Evolutionary conservation across 2,113 vertebrate genomes (phyloP).

Genomic region (Cromileptes altivelis): DNA sequence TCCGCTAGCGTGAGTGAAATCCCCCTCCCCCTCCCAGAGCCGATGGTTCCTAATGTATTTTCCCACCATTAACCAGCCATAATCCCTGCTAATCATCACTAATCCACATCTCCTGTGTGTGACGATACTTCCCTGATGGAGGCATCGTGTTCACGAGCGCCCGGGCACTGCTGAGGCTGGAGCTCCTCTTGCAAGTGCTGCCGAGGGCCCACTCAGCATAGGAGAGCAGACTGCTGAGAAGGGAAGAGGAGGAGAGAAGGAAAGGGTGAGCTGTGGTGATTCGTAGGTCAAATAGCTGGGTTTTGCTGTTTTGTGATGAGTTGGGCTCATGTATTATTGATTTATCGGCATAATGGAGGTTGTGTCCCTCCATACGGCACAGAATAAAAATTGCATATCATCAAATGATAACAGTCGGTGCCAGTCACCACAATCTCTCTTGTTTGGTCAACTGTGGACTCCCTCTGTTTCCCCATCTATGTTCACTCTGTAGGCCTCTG

Average conservation of each 20-base stretch:
- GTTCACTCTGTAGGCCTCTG: constrained; percentile 31
- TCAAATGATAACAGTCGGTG: constrained; percentile 70
- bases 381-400: constrained; percentile 72
- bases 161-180: constrained; percentile 51
- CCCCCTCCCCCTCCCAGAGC: constrained; percentile 72
- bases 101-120: constrained; percentile 88
- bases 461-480: constrained; percentile 28
- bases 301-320: constrained; percentile 74
- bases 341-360: constrained; percentile 69
- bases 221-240: constrained; percentile 46
- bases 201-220: constrained; percentile 60
- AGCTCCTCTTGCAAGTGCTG: constrained; percentile 45
- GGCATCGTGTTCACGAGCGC: constrained; percentile 56
- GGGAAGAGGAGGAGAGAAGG: constrained; percentile 25
- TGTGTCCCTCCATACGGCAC: constrained; percentile 65
- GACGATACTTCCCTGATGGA: constrained; percentile 83
- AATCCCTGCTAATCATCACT: constrained; percentile 89
- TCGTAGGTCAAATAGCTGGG: constrained; percentile 62
- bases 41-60: constrained; percentile 87
- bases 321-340: constrained; percentile 78
- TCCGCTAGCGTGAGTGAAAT: constrained; percentile 84
- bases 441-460: constrained; percentile 34
- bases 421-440: constrained; percentile 54
- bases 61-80: constrained; percentile 88
- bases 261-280: constrained; percentile 47